Percentiles rank a stretch among this genome's conserved stretches.
These are phyloP conservation scores for Oncorhynchus gorbuscha DNA, from an alignment of 2,113 vertebrate species.

Conservation along the genomic window DNA sequence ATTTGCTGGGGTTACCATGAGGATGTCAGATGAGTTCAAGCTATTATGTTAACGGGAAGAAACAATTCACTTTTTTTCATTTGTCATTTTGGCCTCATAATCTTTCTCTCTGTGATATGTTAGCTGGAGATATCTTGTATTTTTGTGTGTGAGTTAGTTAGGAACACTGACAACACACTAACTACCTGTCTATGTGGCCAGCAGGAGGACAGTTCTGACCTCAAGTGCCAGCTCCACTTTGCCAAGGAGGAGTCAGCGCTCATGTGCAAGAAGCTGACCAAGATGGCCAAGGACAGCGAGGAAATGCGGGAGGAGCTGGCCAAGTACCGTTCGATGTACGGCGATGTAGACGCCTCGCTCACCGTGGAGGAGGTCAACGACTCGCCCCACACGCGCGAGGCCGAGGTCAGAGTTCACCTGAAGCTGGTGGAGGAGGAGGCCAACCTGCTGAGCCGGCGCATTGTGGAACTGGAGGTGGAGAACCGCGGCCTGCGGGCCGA, in stretches of 20 bases:
- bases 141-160: neutral
- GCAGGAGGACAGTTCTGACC: conserved; percentile 93
- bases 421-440: conserved; percentile 98
- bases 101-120: no score
- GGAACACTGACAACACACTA: neutral
- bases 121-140: no score
- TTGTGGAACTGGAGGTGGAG: conserved; percentile 97
- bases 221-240: conserved; percentile 97
- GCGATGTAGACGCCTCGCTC: conserved; percentile 88
- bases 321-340: conserved; percentile 89
- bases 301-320: conserved; percentile 93
- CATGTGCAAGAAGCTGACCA: conserved; percentile 98
- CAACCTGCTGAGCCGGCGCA: conserved; percentile 92
- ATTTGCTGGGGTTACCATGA: no score
- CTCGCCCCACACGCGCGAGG: conserved; percentile 91
- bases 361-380: conserved; percentile 90
- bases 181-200: conserved; percentile 9
- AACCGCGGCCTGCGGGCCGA: conserved; percentile 93
- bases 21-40: no score
- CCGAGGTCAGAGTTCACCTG: conserved; percentile 90
- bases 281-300: conserved; percentile 93
- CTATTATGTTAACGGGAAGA: no score
- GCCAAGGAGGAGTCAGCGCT: conserved; percentile 95
- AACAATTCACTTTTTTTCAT: no score
- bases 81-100: no score